These are phyloP conservation scores for Choloepus didactylus DNA, from an alignment of 2,797 vertebrate genomes.

Conservation along the genomic window DNA sequence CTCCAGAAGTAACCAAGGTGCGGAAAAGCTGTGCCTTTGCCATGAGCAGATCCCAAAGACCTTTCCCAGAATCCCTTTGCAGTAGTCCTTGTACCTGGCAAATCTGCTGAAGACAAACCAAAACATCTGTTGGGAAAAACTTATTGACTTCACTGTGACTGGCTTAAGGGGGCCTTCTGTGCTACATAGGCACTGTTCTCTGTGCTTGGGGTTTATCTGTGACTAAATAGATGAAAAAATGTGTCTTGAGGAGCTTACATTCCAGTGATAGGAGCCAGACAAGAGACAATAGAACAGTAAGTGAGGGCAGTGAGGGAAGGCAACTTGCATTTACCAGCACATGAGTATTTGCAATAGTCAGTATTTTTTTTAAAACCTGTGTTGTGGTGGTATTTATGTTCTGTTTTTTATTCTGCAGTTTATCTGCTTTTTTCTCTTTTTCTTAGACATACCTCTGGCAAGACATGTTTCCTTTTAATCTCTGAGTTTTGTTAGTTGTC, in stretches of 20 bases:
- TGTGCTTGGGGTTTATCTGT: not conserved
- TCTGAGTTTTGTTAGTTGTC: not conserved
- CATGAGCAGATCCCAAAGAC: not conserved
- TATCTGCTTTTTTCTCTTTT: not conserved
- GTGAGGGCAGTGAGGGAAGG: not conserved
- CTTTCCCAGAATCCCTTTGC: not conserved
- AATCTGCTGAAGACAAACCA: not conserved
- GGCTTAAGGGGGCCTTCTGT: not conserved
- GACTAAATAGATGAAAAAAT: conserved; percentile 5
- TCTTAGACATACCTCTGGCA: not conserved
- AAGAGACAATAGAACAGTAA: not conserved
- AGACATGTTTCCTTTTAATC: not conserved
- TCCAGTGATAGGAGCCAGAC: not conserved
- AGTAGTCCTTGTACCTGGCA: not conserved
- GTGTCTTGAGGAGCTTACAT: not conserved
- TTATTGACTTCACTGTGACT: not conserved
- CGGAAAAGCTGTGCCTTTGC: not conserved
- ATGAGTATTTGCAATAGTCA: not conserved
- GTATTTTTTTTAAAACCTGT: not conserved
- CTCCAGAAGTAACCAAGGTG: not conserved
- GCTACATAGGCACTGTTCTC: no score
- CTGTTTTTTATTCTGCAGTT: not conserved
- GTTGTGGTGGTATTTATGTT: not conserved
- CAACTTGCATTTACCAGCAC: not conserved
- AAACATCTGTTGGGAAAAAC: not conserved